phyloP scores from a whole-genome alignment of 1,140 invertebrate genomes.

The Geopemphigus sp. region DNA sequence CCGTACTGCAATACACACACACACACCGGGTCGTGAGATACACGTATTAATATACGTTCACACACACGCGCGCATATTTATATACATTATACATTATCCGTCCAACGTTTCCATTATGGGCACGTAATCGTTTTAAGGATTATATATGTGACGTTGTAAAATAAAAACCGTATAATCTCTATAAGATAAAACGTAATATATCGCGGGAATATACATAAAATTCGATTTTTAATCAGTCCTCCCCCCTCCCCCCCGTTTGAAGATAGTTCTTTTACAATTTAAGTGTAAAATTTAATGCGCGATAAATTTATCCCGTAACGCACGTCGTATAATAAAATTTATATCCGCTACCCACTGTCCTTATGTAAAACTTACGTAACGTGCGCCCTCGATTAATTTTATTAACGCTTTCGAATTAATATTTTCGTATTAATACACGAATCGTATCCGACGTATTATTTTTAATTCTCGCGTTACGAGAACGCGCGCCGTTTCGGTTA shows the following conservation, averaged over 20 bases:
- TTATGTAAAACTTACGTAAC: background rate
- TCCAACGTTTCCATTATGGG: background rate
- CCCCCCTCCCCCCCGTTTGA: background rate
- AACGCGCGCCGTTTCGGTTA: background rate
- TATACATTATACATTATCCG: background rate
- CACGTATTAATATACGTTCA: background rate
- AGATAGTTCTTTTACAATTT: background rate
- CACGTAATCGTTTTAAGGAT: slow-evolving; percentile 18
- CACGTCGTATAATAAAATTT: background rate
- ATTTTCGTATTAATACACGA: background rate
- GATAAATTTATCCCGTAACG: background rate
- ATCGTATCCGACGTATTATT: background rate
- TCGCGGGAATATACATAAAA: slow-evolving; percentile 5
- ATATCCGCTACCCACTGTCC: background rate
- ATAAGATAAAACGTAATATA: background rate
- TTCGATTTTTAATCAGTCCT: slow-evolving; percentile 13
- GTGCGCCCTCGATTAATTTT: background rate
- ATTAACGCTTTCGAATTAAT: background rate
- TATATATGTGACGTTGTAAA: slow-evolving; percentile 1
- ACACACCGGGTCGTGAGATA: slow-evolving; percentile 14
- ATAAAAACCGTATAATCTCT: slow-evolving; percentile 12
- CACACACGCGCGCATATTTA: too few species aligned
- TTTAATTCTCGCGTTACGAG: background rate
- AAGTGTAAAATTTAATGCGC: background rate
- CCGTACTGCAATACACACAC: background rate